Evolutionary conservation across 2,797 vertebrate genomes (phyloP).

Genomic region (Chiloscyllium punctatum): DNA sequence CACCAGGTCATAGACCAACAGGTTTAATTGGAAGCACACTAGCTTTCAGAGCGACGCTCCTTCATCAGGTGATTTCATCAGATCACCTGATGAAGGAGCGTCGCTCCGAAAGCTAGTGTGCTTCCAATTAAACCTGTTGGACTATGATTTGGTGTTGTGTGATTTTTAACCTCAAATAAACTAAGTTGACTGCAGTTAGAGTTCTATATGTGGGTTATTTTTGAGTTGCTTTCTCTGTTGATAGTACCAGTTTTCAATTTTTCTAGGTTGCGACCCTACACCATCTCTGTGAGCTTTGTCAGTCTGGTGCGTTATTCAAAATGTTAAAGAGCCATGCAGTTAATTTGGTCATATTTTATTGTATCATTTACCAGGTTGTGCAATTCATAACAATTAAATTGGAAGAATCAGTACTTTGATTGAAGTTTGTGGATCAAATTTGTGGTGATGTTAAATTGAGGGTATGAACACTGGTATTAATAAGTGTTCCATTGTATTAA

Average conservation of each 20-base stretch:
- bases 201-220: not conserved
- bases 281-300: not conserved
- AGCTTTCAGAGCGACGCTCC: too few relatives aligned
- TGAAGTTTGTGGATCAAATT: not conserved
- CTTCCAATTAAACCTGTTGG: too few relatives aligned
- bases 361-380: not conserved
- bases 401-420: not conserved
- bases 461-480: not conserved
- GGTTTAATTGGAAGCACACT: too few relatives aligned
- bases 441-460: not conserved
- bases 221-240: not conserved
- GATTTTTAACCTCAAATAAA: not conserved
- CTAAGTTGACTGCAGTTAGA: not conserved
- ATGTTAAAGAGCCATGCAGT: not conserved
- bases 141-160: too few relatives aligned
- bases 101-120: too few relatives aligned
- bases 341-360: not conserved
- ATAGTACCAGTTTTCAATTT: not conserved
- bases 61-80: too few relatives aligned
- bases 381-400: not conserved
- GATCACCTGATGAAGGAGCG: too few relatives aligned
- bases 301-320: not conserved
- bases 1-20: too few relatives aligned
- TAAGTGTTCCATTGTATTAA: not conserved
- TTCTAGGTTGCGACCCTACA: not conserved